Evolutionary conservation across 2,113 vertebrate species (phyloP), one percentile per base, ranked within the genome.

Genomic region (Tragelaphus imberbis): DNA sequence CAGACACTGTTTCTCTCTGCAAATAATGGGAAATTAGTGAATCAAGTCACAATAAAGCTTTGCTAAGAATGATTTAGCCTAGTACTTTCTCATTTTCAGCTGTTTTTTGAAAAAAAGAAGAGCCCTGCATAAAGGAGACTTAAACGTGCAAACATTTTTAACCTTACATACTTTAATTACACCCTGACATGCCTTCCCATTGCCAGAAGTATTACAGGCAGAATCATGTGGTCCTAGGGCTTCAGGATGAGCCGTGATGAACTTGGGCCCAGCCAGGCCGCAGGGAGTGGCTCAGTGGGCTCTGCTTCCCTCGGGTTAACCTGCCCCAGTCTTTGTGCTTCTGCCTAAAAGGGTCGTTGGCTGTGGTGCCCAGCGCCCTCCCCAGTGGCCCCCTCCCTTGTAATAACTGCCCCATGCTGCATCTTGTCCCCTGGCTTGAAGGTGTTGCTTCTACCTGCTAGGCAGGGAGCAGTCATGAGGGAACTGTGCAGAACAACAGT

Each of bases 211-310:
- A 15, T 14, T 16, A 9, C 30, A 6, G 51, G n/a, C 1, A 14
- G 0, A 16, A 3, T 10, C 36, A 12, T 1, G 86, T 25, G 61
- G 14, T 14, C 36, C 59, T 10, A 23, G n/a, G 51, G 23, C 59
- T 14, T 44, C 4, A 0, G 0, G 5, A 7, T 5, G 17, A 47
- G 6, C 11, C 4, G 2, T 0, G 19, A n/a, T 15, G 58, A 30
- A 6, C 44, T 2, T 1, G 27, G 16, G n/a, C 5, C 2, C 2
- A 40, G 3, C 7, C 28, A 1, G 2, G 33, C 17, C 6, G 21
- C 1, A 0, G 8, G n/a, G 71, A 12, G 47, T 2, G 8, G 21
- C 28, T 0, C 0, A 7, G 27, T 17, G 5, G 47, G 28, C 0
- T 7, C 68, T 2, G 19, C 7, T 15, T 5, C 33, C n/a, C 15